Percentiles rank a stretch among this genome's conserved stretches.
Evolutionary conservation across 2,113 vertebrate genomes (phyloP).

Genomic region (Ginglymostoma cirratum): DNA sequence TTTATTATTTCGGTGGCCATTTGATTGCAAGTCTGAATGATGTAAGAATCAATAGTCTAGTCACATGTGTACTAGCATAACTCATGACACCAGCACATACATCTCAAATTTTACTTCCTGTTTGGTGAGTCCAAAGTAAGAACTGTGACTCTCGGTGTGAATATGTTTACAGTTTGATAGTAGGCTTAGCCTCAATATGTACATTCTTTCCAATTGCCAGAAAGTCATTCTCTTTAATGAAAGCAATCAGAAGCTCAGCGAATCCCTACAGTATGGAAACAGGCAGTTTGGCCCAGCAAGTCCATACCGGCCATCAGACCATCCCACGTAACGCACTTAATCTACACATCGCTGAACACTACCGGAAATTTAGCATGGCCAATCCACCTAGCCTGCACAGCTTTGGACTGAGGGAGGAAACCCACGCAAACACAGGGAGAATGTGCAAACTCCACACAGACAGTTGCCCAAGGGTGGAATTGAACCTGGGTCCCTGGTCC

Average conservation of each 20-base stretch:
- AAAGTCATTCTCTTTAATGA: neutral
- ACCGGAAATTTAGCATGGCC: no score
- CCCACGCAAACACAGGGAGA: neutral
- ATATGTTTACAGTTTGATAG: neutral
- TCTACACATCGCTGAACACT: no score
- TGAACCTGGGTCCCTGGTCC: no score
- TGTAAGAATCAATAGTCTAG: neutral
- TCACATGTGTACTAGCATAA: neutral
- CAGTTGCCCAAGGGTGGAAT: neutral
- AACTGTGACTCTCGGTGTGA: neutral
- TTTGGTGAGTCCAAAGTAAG: neutral
- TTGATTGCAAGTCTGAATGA: neutral
- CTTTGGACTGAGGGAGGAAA: neutral
- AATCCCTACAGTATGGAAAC: no score
- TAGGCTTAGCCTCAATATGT: neutral
- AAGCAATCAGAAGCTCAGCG: neutral
- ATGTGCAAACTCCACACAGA: neutral
- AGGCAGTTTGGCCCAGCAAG: no score
- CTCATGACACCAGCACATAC: neutral
- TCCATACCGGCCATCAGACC: no score
- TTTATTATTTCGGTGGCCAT: neutral
- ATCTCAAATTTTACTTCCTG: neutral
- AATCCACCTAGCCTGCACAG: no score
- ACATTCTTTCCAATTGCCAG: neutral
- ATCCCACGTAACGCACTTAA: no score